Base-by-base conservation (phyloP, 53 echinoderm and acorn worm species). In the Apostichopus leukothele region DNA sequence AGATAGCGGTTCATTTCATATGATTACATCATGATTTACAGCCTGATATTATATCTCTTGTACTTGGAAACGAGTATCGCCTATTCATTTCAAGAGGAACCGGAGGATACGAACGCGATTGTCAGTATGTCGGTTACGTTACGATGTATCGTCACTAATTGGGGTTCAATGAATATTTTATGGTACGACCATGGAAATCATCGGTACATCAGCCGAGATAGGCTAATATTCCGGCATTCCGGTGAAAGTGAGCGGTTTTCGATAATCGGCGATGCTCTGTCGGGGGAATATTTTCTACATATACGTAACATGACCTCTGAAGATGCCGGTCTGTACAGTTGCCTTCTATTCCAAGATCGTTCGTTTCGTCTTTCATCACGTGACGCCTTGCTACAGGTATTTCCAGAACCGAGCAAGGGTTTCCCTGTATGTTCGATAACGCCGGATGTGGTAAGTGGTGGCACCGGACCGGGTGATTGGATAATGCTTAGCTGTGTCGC, bases 111-210 rank as follows among this genome's bases (percentile, higher is more conserved):
- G 4, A 83, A 83, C 57, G 89, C 75, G 16, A 88, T 89, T 13
- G 89, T 83, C 52, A 86, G 92, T 6, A 83, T 84, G 5, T 53
- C 67, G 51, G 92, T 92, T 53, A 86, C 86, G 59, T 74, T 92
- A 16, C 71, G 86, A 7, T 92, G 92, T 53, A 73, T 90, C 50
- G 92, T 92, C 21, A 61, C 59, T 59, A 75, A 90, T 52, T 90
- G 78, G 84, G 92, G 87, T 9, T 14, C 74, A 13, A 74, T 84
- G 67, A 78, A 79, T 19, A 87, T 92, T 12, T 87, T 86, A 18
- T 92, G 92, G 92, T 92, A 90, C 75, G 54, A 85, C 52, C 90
- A 90, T 75, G 88, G 87, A 27, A 84, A 86, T 66, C 90, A 90
- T 74, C 86, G 89, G 57, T 92, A 92, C 83, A 67, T 92, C 79